Conservation (phyloP, 2,113 vertebrate species). For the Crocuta crocuta region DNA sequence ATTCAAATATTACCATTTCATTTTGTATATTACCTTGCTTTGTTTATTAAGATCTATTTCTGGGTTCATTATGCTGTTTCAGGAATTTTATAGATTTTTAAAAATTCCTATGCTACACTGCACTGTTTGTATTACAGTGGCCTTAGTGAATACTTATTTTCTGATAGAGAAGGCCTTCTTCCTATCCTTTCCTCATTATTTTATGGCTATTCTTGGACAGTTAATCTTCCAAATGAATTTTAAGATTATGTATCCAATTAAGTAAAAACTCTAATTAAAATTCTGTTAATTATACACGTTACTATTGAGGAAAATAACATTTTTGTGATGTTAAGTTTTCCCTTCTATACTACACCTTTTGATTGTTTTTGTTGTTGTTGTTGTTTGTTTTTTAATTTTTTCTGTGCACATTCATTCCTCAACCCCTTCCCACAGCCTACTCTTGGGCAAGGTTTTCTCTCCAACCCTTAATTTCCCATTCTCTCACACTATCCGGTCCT, state of each 20-base stretch:
- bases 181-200: background rate
- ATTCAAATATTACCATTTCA: background rate
- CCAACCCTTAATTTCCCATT: background rate
- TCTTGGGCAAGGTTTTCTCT: background rate
- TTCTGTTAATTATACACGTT: background rate
- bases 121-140: background rate
- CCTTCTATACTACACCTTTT: background rate
- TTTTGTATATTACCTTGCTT: background rate
- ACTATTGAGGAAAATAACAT: background rate
- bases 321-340: background rate
- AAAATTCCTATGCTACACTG: background rate
- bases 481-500: background rate
- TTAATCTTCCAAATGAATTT: background rate
- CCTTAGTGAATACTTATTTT: background rate
- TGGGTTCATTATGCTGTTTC: background rate
- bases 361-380: background rate
- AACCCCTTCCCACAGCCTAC: background rate
- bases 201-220: background rate
- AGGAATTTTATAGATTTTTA: background rate
- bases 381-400: background rate
- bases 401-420: accelerated
- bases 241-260: background rate
- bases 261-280: background rate
- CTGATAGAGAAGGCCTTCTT: background rate
- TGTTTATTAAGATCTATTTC: background rate